Evolutionary conservation across 1,140 invertebrate species (phyloP).

Genomic region (Bombus waltoni): DNA sequence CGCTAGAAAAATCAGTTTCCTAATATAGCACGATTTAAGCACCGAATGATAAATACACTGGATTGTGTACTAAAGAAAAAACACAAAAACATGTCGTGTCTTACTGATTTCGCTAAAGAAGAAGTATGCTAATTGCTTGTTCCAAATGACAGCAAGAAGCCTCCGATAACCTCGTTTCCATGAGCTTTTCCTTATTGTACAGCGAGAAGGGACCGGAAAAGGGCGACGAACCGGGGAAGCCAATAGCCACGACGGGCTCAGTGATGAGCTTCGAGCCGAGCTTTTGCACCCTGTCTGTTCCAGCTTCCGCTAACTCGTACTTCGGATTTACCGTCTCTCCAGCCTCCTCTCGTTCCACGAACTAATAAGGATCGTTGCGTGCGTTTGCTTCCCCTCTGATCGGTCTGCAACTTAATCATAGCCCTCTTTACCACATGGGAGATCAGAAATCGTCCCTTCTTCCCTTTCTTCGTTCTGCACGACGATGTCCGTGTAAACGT

Average conservation of each 20-base stretch:
- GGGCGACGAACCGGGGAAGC: slow-evolving; percentile 37
- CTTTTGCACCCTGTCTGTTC: slow-evolving; percentile 69
- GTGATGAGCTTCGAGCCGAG: slow-evolving; percentile 58
- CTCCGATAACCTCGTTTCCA: neutral
- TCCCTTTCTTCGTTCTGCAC: slow-evolving; percentile 17
- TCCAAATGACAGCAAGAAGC: neutral
- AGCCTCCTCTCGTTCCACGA: slow-evolving; percentile 41
- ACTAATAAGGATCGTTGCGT: slow-evolving; percentile 35
- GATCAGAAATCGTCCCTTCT: slow-evolving; percentile 20
- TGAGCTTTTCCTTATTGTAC: neutral
- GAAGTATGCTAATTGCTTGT: neutral
- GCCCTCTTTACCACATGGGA: neutral
- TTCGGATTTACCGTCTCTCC: slow-evolving; percentile 71
- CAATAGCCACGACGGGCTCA: slow-evolving; percentile 34
- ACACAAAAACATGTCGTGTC: neutral
- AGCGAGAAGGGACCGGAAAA: neutral
- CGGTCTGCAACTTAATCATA: slow-evolving; percentile 44
- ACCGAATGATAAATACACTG: neutral
- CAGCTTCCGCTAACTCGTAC: slow-evolving; percentile 70
- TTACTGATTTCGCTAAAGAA: neutral
- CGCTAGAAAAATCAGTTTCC: neutral
- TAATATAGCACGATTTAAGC: neutral
- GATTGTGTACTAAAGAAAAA: neutral
- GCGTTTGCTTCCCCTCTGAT: slow-evolving; percentile 23
- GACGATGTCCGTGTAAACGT: neutral